phyloP scores from a whole-genome alignment of 2,888 invertebrate species.

The Pachymerium ferrugineum region DNA sequence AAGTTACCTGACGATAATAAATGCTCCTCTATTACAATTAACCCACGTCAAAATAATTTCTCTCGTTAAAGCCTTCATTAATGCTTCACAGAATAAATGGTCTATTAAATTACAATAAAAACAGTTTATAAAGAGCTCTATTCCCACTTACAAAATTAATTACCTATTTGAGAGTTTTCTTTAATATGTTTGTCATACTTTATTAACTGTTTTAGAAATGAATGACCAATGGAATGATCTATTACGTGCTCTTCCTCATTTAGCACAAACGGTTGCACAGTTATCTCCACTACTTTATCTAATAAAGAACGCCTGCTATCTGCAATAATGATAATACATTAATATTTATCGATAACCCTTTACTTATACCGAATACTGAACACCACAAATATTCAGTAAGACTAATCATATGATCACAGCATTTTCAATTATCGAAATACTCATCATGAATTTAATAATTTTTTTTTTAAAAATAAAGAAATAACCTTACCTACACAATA shows the following conservation, averaged over 20 bases:
- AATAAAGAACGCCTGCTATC: conserved; percentile 31
- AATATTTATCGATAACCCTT: neutral
- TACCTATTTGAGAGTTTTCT: neutral
- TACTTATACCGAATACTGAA: neutral
- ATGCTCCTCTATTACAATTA: conserved; percentile 68
- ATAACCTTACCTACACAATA: conserved; percentile 51
- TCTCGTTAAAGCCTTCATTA: neutral
- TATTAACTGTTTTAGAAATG: conserved; percentile 68
- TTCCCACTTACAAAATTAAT: too few species aligned
- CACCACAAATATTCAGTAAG: neutral
- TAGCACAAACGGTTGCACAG: conserved; percentile 36
- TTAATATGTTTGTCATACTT: conserved; percentile 56
- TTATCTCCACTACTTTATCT: conserved; percentile 35
- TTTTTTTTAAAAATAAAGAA: conserved; percentile 44
- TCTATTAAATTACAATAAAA: too few species aligned
- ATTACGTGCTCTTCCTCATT: conserved; percentile 44
- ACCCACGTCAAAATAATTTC: conserved; percentile 55
- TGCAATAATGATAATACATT: neutral
- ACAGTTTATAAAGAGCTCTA: too few species aligned
- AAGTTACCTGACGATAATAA: conserved; percentile 56
- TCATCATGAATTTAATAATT: conserved; percentile 47
- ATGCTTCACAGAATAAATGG: neutral
- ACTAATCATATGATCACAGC: conserved; percentile 44
- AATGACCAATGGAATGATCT: conserved; percentile 70
- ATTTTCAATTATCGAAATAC: conserved; percentile 49